A percentile compares a stretch with the other conserved stretches of the same genome.
phyloP scores from a whole-genome alignment of 2,797 vertebrate species.

The Psittacula echo region DNA sequence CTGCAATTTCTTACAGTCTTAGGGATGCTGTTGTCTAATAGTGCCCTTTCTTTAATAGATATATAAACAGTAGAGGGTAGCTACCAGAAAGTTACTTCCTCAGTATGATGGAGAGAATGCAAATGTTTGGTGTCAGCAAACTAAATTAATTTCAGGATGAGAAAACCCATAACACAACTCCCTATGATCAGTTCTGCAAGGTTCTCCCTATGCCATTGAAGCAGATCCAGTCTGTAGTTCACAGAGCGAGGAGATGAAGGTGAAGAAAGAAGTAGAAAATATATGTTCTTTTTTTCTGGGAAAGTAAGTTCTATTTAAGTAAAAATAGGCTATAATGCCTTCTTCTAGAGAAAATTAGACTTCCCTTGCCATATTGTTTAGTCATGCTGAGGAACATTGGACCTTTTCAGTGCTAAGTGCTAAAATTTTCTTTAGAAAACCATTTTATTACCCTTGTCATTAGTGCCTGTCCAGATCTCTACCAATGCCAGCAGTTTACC shows the following conservation, averaged over 20 bases:
- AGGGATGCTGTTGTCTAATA: neutral
- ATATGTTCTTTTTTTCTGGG: neutral
- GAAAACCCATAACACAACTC: neutral
- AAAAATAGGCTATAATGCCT: neutral
- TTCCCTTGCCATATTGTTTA: neutral
- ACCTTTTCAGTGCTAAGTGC: neutral
- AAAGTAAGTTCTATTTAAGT: neutral
- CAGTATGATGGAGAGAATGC: neutral
- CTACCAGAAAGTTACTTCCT: neutral
- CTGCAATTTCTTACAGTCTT: neutral
- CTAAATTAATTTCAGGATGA: neutral
- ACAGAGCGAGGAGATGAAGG: neutral
- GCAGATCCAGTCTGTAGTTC: neutral
- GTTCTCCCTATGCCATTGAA: neutral
- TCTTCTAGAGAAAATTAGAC: neutral
- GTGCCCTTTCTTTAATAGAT: neutral
- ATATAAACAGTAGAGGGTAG: neutral
- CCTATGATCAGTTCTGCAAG: neutral
- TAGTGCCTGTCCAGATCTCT: constrained; percentile 30
- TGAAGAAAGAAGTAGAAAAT: neutral
- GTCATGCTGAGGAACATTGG: neutral
- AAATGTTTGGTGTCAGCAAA: neutral
- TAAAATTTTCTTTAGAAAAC: constrained; percentile 21
- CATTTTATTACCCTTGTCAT: constrained; percentile 35
- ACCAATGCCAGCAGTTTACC: neutral